Evolutionary conservation across 2,113 vertebrate genomes (phyloP), one percentile per base, ranked within the genome.

Genomic region (Macroglossus sobrinus): DNA sequence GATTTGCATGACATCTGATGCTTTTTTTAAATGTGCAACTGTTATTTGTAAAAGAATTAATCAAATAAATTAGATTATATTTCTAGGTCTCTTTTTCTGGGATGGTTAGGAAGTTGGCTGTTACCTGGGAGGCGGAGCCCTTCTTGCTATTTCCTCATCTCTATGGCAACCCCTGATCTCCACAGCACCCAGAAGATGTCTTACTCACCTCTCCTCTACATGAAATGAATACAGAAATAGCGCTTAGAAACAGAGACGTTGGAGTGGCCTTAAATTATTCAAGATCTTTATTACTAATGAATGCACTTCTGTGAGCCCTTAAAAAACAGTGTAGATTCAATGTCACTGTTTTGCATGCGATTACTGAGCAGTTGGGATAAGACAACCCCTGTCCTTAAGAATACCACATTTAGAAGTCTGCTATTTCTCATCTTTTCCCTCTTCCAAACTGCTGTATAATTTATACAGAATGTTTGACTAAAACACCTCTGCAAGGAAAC

Each of bases 281-380:
- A 99, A 69, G 71, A 75, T 95, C 84, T 91, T 97, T 95, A 98
- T 98, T 98, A 99, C 92, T 98, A 98, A 98, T 99, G 97, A 97
- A 98, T 98, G 98, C 50, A 5, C 75, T 97, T 96, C 94, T 95
- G 64, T 43, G 94, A 91, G 93, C 96, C 91, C 92, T 97, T 88
- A 94, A 95, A 88, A 88, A 75, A 93, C 40, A 40, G 92, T 81
- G 81, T 81, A 61, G 35, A 3, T 93, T 95, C 97, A 45, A 74
- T 45, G 66, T 47, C 66, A 88, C 57, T 89, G 93, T 88, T 86
- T 88, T 74, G 69, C 76, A 80, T 61, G 50, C 64, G 74, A 5
- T 88, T 94, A 66, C 94, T 96, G 59, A 55, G 55, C 95, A 76
- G 28, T 79, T 24, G 53, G 63, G 68, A 61, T 4, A 45, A 50